Evolutionary conservation across 2,113 vertebrate species (phyloP).

Genomic region (Gavialis gangeticus): DNA sequence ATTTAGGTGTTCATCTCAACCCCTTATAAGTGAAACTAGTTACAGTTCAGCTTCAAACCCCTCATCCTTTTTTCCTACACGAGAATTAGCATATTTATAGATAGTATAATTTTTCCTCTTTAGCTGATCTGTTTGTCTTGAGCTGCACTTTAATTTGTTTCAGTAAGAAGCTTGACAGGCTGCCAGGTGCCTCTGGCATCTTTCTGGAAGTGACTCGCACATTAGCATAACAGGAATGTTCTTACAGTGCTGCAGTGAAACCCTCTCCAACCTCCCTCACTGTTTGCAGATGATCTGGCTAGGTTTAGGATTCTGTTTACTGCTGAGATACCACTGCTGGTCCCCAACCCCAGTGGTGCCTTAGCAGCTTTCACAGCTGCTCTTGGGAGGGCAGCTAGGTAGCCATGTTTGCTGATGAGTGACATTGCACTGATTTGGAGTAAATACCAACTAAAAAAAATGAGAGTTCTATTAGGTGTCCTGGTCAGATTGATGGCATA

Average conservation of each 20-base stretch:
- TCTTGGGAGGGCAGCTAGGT: neutral
- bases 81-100: constrained; percentile 47
- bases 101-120: constrained; percentile 19
- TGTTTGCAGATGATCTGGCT: neutral
- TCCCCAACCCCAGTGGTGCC: neutral
- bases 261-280: neutral
- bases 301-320: neutral
- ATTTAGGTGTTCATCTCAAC: constrained; percentile 36
- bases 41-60: constrained; percentile 7
- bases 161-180: constrained; percentile 26
- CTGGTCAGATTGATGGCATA: neutral
- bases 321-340: too few species aligned
- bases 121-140: constrained; percentile 29
- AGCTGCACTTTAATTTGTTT: constrained; percentile 26
- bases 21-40: constrained; percentile 36
- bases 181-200: neutral
- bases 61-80: neutral
- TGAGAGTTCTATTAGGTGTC: neutral
- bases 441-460: neutral
- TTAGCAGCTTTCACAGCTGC: neutral
- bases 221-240: constrained; percentile 22
- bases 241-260: neutral
- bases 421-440: neutral
- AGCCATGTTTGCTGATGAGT: neutral
- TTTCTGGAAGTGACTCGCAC: neutral